These are phyloP conservation scores for Equus przewalskii DNA, from an alignment of 2,113 vertebrate genomes.

Conservation along the genomic window DNA sequence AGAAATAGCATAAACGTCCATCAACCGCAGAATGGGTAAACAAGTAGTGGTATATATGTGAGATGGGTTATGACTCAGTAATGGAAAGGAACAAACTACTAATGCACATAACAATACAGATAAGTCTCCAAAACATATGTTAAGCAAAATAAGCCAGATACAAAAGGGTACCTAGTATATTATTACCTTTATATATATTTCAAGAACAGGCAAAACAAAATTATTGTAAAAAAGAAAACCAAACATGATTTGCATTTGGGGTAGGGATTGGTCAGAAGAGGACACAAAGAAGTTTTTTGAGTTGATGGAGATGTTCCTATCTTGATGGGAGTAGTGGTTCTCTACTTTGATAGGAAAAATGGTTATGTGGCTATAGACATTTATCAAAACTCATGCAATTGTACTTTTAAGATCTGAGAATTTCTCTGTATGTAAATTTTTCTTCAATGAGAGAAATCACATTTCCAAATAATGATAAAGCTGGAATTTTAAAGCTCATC, in stretches of 20 bases:
- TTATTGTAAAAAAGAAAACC: neutral
- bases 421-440: neutral
- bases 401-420: neutral
- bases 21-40: neutral
- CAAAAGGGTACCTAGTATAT: neutral
- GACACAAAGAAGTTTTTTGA: neutral
- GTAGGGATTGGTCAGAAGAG: neutral
- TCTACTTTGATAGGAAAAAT: neutral
- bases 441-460: neutral
- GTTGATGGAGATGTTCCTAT: neutral
- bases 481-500: neutral
- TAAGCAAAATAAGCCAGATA: neutral
- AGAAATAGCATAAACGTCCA: neutral
- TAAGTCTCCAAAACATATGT: neutral
- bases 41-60: neutral
- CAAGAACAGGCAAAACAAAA: neutral
- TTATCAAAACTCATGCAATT: neutral
- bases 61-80: neutral
- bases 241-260: neutral
- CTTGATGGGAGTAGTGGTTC: neutral
- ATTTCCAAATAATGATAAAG: conserved; percentile 7
- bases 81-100: neutral
- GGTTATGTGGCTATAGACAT: neutral
- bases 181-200: neutral
- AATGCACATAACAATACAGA: neutral